Base-by-base conservation (phyloP, 2,113 vertebrate species). In the Alaudala cheleensis region DNA sequence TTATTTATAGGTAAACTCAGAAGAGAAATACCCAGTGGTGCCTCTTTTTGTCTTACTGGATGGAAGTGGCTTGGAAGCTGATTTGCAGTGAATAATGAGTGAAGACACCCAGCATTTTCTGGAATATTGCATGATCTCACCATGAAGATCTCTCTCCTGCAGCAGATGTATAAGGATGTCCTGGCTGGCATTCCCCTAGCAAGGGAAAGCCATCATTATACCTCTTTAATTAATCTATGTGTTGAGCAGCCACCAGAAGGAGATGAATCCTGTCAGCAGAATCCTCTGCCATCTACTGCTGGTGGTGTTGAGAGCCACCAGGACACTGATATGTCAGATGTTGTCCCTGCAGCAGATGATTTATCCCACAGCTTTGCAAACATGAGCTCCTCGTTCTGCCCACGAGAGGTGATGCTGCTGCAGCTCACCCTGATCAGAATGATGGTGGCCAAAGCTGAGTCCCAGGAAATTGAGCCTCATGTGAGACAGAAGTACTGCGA, bases 351-450 rank as follows among this genome's bases (percentile, higher is more conserved):
- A 33, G 3, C 39, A 39, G 86, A 64, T 67, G 60, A 49, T 20
- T 7, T 61, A 49, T 92, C 72, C 25, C 31, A 25, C 10, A 81
- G 62, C 64, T 95, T 81, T 86, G 84, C 92, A 73, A 93, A 91
- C 44, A 45, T 50, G 74, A 85, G 29, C 81, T 74, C 61, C 58
- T 81, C 33, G 0, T 66, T 81, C 44, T 45, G 54, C 13, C 74
- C 81, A 5, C 84, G 51, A 31, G 98, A 99, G 42, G 84, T 97
- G 25, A 86, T 14, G 12, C 97, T 98, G 53, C 92, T 99, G 49
- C 97, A 98, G 72, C 50, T 99, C 92, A 98, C 98, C 14, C 95
- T 99, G 80, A 88, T 99, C 82, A 94, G 92, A 51, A 97, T 97
- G 95, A 94, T 99, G 64, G 47, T 90, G 44, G 90, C 78, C 34